Evolutionary conservation across 2,113 vertebrate genomes (phyloP).

Genomic region (Ancistrus triradiatus): DNA sequence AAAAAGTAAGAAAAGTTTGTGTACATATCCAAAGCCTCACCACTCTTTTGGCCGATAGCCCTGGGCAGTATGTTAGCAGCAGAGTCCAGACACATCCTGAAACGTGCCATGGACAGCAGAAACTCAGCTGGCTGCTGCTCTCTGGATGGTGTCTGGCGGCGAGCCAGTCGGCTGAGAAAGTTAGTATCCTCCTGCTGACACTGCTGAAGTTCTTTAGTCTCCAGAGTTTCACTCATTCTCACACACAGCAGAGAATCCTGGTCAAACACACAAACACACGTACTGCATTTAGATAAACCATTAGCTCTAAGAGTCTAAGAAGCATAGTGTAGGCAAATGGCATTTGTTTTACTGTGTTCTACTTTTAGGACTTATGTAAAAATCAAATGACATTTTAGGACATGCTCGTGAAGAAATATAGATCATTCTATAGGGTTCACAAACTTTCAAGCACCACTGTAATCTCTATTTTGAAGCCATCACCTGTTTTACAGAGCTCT

Average conservation of each 20-base stretch:
- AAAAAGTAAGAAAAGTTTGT: too few relatives aligned
- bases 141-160: conserved; percentile 49
- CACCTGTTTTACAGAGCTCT: too few relatives aligned
- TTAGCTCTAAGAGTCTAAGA: too few relatives aligned
- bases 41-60: background rate
- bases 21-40: conserved; percentile 31
- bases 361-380: too few relatives aligned
- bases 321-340: too few relatives aligned
- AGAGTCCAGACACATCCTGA: conserved; percentile 54
- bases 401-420: background rate
- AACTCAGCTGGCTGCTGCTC: conserved; percentile 59
- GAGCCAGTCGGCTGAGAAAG: conserved; percentile 60
- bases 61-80: conserved; percentile 55
- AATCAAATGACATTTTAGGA: too few relatives aligned
- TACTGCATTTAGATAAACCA: too few relatives aligned
- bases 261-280: background rate
- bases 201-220: conserved; percentile 9
- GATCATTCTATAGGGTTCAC: too few relatives aligned
- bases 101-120: conserved; percentile 57
- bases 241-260: conserved; percentile 61
- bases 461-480: too few relatives aligned
- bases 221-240: background rate
- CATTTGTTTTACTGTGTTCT: too few relatives aligned
- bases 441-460: too few relatives aligned
- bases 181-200: conserved; percentile 30